Evolutionary conservation across 2,113 vertebrate species (phyloP), one percentile per base, ranked within the genome.

Genomic region (Scartelaos histophorus): DNA sequence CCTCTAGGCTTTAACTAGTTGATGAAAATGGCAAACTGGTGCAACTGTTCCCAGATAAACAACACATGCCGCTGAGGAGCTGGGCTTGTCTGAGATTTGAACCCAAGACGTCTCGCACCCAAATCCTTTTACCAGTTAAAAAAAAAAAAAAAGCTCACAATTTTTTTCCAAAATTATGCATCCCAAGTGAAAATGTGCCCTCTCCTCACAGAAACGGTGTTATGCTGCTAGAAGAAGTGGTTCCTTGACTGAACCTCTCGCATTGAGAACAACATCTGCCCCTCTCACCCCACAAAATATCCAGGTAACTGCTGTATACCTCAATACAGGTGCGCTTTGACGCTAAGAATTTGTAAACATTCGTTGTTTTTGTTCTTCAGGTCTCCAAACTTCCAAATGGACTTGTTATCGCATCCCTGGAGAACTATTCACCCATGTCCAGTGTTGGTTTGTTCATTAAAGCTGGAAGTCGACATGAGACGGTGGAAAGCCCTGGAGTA

Each of bases 371-470:
- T 16, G 19, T 89, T 67, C 81, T 79, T 58, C 79, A 98, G 97
- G 94, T 98, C 67, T 96, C 97, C 83, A 98, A 94, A 73, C 92
- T 98, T 69, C 94, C 96, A 64, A 98, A 93, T 75, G 97, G 97
- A 21, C 90, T 98, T 82, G 86, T 97, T 72, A 90, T 98, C 57
- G 96, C 96, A 0, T 97, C 97, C 21, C 69, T 97, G 89, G 96
- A 99, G 86, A 98, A 95, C 82, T 95, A 95, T 76, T 95, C 95
- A 53, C 97, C 97, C 0, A 9, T 87, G 69, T 94, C 95, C 72
- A 96, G 92, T 80, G 94, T 99, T 35, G 94, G 95, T 16, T 92
- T 99, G 74, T 98, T 98, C 88, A 91, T 98, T 82, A 98, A 94
- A 93, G 92, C 95, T 0, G 96, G 96, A 74, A 97, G 96, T 84